phyloP scores from a whole-genome alignment of 2,113 vertebrate species.

The Pelusios castaneus region DNA sequence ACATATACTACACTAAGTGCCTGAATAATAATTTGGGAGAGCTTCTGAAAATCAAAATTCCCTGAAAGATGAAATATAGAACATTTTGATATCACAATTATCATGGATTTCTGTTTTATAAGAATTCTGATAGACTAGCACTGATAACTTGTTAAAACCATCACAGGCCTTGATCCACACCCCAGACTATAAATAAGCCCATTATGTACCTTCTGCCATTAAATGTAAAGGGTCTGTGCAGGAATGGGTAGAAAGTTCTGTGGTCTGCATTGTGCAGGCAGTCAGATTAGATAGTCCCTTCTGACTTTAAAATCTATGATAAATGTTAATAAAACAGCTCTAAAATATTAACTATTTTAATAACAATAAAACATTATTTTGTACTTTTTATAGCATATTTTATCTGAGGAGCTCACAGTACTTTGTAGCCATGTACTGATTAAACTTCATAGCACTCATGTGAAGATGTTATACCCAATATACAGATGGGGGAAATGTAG shows the following conservation, averaged over 20 bases:
- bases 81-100: not conserved
- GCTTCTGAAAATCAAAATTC: not conserved
- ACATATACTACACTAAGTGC: not conserved
- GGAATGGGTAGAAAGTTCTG: too few species aligned
- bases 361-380: not conserved
- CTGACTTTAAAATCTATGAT: not conserved
- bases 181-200: not conserved
- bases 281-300: too few species aligned
- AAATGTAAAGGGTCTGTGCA: not conserved
- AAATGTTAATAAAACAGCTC: not conserved
- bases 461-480: not conserved
- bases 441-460: not conserved
- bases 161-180: not conserved
- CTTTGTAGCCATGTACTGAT: not conserved
- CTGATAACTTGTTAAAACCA: not conserved
- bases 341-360: not conserved
- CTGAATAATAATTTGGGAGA: not conserved
- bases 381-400: not conserved
- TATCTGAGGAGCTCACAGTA: not conserved
- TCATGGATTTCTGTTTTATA: not conserved
- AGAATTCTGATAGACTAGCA: not conserved
- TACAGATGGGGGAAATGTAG: not conserved
- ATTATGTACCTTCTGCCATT: not conserved
- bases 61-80: not conserved
- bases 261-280: too few species aligned